Conservation (phyloP, 2,797 vertebrate species). For the Lates japonicus region DNA sequence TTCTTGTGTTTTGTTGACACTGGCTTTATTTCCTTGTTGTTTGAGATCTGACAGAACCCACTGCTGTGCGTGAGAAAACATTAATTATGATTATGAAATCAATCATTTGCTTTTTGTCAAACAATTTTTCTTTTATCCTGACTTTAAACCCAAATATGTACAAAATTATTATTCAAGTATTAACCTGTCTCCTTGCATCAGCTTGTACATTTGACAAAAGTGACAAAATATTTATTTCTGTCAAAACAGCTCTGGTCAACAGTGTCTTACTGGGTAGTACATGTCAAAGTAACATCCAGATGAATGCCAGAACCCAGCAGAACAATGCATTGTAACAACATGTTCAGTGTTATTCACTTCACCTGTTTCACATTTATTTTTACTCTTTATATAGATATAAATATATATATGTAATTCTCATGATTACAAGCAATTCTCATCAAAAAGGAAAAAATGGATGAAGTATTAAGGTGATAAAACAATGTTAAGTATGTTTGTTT, state of each 20-base stretch:
- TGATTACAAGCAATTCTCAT: neutral
- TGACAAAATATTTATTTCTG: neutral
- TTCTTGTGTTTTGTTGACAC: neutral
- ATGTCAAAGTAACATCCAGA: too few species aligned
- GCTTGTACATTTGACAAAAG: neutral
- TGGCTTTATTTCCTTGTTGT: neutral
- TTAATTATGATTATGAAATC: neutral
- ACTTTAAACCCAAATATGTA: neutral
- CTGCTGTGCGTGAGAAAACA: neutral
- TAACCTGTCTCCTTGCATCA: neutral
- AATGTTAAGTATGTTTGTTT: neutral
- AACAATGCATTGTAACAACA: too few species aligned
- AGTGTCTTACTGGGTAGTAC: too few species aligned
- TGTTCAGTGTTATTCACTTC: too few species aligned
- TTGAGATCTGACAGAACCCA: neutral
- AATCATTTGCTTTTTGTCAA: neutral
- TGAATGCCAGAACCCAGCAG: too few species aligned
- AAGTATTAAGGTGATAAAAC: neutral
- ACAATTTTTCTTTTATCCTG: neutral
- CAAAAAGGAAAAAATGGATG: neutral
- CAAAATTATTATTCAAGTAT: neutral
- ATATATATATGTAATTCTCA: too few species aligned
- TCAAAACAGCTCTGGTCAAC: too few species aligned
- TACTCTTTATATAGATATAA: too few species aligned
- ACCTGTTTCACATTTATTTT: too few species aligned